Evolutionary conservation across 2,888 invertebrate genomes (phyloP), one percentile per base, ranked within the genome.

Genomic region (Pseudoips prasinana): DNA sequence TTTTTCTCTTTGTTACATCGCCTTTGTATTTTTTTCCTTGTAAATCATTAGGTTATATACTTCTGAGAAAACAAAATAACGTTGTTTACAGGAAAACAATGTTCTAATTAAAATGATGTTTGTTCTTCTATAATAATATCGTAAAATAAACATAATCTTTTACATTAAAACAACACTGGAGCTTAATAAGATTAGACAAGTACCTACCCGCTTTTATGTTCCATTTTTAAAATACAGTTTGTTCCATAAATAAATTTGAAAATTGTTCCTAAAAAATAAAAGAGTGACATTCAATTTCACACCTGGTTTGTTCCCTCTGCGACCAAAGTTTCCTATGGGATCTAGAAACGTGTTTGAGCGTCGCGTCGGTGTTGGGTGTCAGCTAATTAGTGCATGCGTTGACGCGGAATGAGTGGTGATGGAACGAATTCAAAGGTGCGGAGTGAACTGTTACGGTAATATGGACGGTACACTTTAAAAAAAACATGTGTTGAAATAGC

Each of bases 341-440:
- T 75, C 65, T 64, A 64, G 64, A 55, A 64, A 44, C 60, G 43
- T 51, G 57, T 48, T 55, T 47, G 57, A 58, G 48, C 33, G 51
- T 39, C 49, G 48, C 33, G 51, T 39, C 49, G 65, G 79, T 75
- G 74, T 81, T 64, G 71, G 73, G 64, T 82, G 74, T 75, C 75
- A 72, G 64, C 75, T 85, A 87, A 86, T 85, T 86, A 85, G 83
- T 75, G 70, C 67, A 78, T 64, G 81, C 84, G 80, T 64, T 78
- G 84, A 78, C 71, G 83, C 75, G 81, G 77, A 84, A 84, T 82
- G 76, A 68, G 64, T 46, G 68, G 62, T 65, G 73, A 67, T 48
- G 66, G 66, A 66, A 68, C 69, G 60, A 69, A 66, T 55, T 69
- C 49, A 60, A 71, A 76, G 74, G 79, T 66, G 74, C 51, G 39